Evolutionary conservation across 2,888 invertebrate genomes (phyloP), one percentile per base, ranked within the genome.

Genomic region (Dione vanillae): DNA sequence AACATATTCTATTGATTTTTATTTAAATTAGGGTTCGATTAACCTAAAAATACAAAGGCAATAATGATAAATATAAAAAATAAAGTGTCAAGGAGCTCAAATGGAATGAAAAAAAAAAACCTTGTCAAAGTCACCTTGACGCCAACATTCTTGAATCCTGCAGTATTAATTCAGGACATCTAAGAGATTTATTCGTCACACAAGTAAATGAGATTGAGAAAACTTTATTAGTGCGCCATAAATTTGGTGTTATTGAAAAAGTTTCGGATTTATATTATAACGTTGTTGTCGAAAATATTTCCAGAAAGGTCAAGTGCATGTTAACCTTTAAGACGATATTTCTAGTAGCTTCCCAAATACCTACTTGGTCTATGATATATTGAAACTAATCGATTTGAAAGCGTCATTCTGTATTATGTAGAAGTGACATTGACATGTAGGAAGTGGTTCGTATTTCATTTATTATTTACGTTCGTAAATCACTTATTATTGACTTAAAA

Each of bases 201-300:
- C 49, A 69, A 69, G 16, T 52, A 65, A 70, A 52, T 45, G 65
- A 59, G 49, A 66, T 70, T 70, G 19, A 19, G 37, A 61, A 54
- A 66, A 70, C 35, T 66, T 70, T 65, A 58, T 64, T 19, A 37
- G 37, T 40, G 45, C 45, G n/a, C 41, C 65, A 43, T 72, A 69
- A 69, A 68, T 73, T 68, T 56, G 43, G 45, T 68, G 52, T 70
- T 67, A 70, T 68, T 59, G 70, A 47, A n/a, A 68, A 73, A 73
- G 54, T 73, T 73, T 52, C 59, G 52, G 58, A 65, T 65, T 19
- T 52, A 49, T 40, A 40, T 37, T 51, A 10, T 19, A 16, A 19
- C 5, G 47, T 47, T 12, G 19, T 47, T n/a, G n/a, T 35, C 27
- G 45, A 61, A 45, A 45, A 61, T 27, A 61, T 6, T 45, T 5